Evolutionary conservation across 1,140 invertebrate genomes (phyloP), one percentile per base, ranked within the genome.

Genomic region (Orius laevigatus): DNA sequence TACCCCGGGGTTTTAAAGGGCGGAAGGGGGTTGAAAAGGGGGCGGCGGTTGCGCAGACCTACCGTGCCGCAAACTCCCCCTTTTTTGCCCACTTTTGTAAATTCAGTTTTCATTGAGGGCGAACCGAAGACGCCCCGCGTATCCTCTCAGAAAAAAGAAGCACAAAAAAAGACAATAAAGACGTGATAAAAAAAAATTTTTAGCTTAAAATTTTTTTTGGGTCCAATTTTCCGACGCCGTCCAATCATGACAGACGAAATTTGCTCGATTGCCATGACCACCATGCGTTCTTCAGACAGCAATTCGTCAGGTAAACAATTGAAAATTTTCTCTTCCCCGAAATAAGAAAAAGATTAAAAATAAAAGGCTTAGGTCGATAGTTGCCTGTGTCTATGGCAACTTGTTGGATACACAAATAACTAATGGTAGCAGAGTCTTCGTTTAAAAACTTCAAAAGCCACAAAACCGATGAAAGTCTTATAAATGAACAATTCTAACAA

Each of bases 181-280:
- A 14, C 16, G 12, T 19, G 44, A 46, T 18, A 15, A 18, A 1
- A 39, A 18, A 38, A 39, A 18, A 10, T 31, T 39, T 39, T n/a
- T 38, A 19, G 9, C 10, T 16, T 15, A 11, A 39, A 38, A 38
- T 14, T 53, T 49, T 5, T 60, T 44, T 1, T 58, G 53, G 31
- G 58, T 47, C 32, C 59, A 61, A 56, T 60, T 16, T 52, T 41
- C 40, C 14, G 44, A 54, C 31, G 54, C 53, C 48, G 5, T 46
- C 16, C 46, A 38, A 41, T 43, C 18, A 53, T 51, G 46, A 52
- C 19, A 15, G 51, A 62, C 44, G 65, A 67, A 59, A 67, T 67
- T 50, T 65, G 62, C 58, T 65, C 64, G 42, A 66, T 67, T 58
- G 64, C 63, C 56, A 66, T 67, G 65, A 62, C 61, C 51, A 66